Evolutionary conservation across 2,113 vertebrate genomes (phyloP), one percentile per base, ranked within the genome.

Genomic region (Mystacornis crossleyi): DNA sequence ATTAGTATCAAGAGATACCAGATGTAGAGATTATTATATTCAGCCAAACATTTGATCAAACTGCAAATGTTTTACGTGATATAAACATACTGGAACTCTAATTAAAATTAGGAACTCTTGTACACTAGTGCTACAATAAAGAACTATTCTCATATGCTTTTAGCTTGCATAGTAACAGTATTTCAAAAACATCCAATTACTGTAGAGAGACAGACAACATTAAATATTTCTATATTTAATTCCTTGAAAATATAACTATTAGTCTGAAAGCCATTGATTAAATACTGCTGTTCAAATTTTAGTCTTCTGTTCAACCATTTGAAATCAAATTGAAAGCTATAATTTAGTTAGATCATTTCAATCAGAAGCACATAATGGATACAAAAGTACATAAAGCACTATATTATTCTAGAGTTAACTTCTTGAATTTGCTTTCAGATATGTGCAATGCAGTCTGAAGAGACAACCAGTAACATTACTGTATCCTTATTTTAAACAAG

Each of bases 161-260:
- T 81, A 93, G 57, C 75, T 83, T 84, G 25, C 71, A 79, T 19
- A 95, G 40, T 50, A 81, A 79, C 65, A 84, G 10, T 80, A 95
- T 89, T 92, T 86, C 58, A 86, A 89, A 94, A 88, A 8, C 53
- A 93, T 54, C 83, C 38, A 74, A 81, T 96, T 91, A 92, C 60
- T 53, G n/a, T 53, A 86, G 69, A 84, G 74, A 86, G 86, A 86
- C 77, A 72, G 79, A 87, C 79, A 93, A 86, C 43, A 72, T 24
- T 24, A 94, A 94, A 94, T 86, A 93, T 45, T 94, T 86, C 89
- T 86, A 14, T 48, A 93, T 91, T 95, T 96, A 92, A 89, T 72
- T 55, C 60, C 65, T 71, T 55, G n/a, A 71, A 95, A 93, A 92
- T 70, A 31, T n/a, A 95, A 74, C 88, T 57, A 28, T 53, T 92